A percentile compares a stretch with the other conserved stretches of the same genome.
Evolutionary conservation across 2,113 vertebrate species (phyloP).

Genomic region (Acinonyx jubatus): DNA sequence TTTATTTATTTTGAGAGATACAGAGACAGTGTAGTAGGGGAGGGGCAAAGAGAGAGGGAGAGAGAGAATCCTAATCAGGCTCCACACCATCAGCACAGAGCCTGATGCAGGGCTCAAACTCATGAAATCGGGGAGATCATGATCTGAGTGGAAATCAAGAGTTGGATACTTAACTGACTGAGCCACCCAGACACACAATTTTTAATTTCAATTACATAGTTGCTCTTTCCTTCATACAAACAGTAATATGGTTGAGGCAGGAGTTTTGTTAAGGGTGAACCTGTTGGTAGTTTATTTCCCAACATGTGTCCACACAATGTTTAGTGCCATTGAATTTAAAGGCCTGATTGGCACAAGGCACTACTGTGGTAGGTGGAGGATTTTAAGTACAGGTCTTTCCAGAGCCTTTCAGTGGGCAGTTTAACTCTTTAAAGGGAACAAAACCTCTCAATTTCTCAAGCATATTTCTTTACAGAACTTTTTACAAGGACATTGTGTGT

Average conservation of each 20-base stretch:
- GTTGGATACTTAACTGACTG: too few species aligned
- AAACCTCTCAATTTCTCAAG: background rate
- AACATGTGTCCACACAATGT: background rate
- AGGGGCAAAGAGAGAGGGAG: too few species aligned
- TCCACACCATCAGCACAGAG: too few species aligned
- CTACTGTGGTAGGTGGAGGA: background rate
- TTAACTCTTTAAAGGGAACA: background rate
- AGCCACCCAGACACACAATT: background rate
- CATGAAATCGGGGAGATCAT: too few species aligned
- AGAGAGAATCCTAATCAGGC: too few species aligned
- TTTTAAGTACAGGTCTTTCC: background rate
- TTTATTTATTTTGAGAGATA: too few species aligned
- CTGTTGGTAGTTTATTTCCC: background rate
- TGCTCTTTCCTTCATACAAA: background rate
- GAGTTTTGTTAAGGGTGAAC: background rate
- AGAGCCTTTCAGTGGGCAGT: background rate
- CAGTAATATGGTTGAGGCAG: background rate
- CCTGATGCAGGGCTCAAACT: too few species aligned
- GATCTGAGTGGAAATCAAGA: too few species aligned
- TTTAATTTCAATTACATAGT: background rate
- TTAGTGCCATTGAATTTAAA: background rate
- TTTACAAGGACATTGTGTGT: background rate
- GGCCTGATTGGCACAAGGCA: background rate
- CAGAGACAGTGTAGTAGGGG: too few species aligned
- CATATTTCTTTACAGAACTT: background rate